A percentile compares a stretch with the other conserved stretches of the same genome.
These are phyloP conservation scores for Latrodectus elegans DNA, from an alignment of 2,888 invertebrate species.

Conservation along the genomic window DNA sequence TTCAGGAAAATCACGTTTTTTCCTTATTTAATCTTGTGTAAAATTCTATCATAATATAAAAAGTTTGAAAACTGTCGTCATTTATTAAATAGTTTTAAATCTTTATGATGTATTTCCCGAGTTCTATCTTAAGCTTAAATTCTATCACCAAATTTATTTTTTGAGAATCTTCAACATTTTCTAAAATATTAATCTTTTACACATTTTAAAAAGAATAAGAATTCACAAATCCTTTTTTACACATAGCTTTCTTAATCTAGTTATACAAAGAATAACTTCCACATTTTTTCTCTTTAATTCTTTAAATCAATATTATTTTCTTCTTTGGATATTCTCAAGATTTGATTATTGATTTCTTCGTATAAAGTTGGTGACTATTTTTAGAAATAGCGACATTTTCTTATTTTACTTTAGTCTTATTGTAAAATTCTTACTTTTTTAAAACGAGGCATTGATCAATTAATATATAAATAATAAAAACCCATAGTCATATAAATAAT, in stretches of 20 bases:
- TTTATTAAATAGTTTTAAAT: neutral
- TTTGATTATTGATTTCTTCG: no score
- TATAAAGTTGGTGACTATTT: no score
- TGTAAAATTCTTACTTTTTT: no score
- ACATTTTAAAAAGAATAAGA: neutral
- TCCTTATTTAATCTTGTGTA: neutral
- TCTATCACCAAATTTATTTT: neutral
- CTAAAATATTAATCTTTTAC: neutral
- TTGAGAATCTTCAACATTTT: neutral
- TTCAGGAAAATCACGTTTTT: neutral
- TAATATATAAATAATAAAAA: no score
- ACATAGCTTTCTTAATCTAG: neutral
- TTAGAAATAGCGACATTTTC: no score
- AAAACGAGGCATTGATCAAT: no score
- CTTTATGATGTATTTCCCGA: neutral
- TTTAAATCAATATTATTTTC: neutral
- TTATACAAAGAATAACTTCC: neutral
- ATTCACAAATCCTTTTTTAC: neutral
- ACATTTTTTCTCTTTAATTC: neutral
- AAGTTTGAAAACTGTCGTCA: neutral
- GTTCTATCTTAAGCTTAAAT: neutral
- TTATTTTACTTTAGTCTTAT: no score
- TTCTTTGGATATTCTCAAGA: no score
- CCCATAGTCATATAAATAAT: no score
- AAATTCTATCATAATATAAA: neutral